Conservation (phyloP, 2,113 vertebrate species). For the Coturnix japonica region DNA sequence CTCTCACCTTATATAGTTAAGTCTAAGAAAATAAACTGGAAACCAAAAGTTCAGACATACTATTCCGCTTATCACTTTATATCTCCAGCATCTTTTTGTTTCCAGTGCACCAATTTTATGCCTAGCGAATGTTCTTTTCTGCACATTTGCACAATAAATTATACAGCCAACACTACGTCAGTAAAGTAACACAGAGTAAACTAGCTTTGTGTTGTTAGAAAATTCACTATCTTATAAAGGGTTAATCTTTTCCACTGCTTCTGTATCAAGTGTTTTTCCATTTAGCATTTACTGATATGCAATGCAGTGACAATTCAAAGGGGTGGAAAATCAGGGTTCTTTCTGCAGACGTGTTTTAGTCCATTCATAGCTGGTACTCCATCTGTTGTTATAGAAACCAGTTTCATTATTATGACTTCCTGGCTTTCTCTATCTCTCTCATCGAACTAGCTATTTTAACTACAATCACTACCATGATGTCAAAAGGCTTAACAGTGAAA, state of each 20-base stretch:
- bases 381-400: slow-evolving; percentile 50
- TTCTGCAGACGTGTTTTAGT: background rate
- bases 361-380: background rate
- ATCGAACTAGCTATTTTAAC: background rate
- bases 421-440: background rate
- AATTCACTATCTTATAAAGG: background rate
- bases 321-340: background rate
- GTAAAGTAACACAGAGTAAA: background rate
- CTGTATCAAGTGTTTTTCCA: background rate
- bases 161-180: background rate
- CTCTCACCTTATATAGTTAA: background rate
- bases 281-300: background rate
- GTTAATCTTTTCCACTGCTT: background rate
- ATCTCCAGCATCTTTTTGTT: fast-evolving
- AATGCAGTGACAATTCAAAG: background rate
- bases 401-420: background rate
- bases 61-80: fast-evolving
- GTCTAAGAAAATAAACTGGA: background rate
- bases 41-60: background rate
- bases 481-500: background rate
- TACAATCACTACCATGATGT: background rate
- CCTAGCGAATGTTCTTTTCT: background rate
- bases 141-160: background rate
- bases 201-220: background rate
- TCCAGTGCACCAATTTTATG: fast-evolving